A percentile compares a stretch with the other conserved stretches of the same genome.
Conservation (phyloP, 2,888 invertebrate genomes). For the Coenonympha glycerion region DNA sequence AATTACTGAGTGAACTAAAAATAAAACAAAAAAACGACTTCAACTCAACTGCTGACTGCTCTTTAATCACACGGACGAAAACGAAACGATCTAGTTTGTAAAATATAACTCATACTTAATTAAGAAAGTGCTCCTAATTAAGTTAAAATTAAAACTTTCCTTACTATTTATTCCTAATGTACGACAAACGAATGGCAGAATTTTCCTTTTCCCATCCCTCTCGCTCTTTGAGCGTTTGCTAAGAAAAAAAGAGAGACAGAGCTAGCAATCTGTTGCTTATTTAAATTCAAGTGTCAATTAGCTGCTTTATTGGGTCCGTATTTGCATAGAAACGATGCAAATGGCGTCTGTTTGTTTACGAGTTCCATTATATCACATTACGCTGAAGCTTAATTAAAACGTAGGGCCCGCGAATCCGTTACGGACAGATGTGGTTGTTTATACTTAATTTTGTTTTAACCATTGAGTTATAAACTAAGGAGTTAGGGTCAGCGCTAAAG, state of each 20-base stretch:
- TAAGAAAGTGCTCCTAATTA: constrained; percentile 1
- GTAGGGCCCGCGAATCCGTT: constrained; percentile 11
- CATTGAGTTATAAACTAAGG: too few relatives aligned
- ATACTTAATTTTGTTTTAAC: constrained; percentile 19
- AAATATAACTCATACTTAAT: not conserved
- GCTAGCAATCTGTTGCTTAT: constrained; percentile 24
- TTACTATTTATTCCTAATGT: constrained; percentile 1
- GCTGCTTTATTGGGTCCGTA: constrained; percentile 30
- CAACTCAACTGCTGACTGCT: too few relatives aligned
- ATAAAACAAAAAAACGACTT: too few relatives aligned
- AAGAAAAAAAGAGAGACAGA: constrained; percentile 6
- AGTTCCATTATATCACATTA: constrained; percentile 36
- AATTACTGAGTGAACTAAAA: too few relatives aligned
- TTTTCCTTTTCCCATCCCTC: constrained; percentile 9
- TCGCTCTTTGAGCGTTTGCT: not conserved
- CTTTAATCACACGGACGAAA: too few relatives aligned
- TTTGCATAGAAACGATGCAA: constrained; percentile 36
- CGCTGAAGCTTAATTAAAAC: constrained; percentile 36
- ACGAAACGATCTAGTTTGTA: too few relatives aligned
- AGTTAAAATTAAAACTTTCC: not conserved
- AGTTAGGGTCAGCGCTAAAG: too few relatives aligned
- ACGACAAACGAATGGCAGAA: not conserved
- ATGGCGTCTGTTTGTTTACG: constrained; percentile 36
- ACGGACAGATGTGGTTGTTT: constrained; percentile 23
- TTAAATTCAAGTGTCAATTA: constrained; percentile 28